phyloP scores from a whole-genome alignment of 92 coral and sea anemone genomes.

The Zoanthus sociatus region DNA sequence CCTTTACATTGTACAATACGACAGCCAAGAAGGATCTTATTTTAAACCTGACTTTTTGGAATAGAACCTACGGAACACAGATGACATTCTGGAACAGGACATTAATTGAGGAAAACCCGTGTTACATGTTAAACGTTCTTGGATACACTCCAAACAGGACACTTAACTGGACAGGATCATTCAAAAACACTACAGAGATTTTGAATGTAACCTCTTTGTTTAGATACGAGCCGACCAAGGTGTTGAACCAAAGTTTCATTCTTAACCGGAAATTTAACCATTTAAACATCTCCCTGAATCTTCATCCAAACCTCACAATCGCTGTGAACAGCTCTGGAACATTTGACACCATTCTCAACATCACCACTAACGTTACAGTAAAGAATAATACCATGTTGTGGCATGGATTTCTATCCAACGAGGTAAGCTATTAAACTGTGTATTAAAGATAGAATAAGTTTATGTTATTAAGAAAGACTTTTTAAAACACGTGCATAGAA shows the following conservation, averaged over 20 bases:
- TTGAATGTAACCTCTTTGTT: constrained; percentile 62
- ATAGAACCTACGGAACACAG: constrained; percentile 65
- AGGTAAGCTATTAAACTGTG: not conserved
- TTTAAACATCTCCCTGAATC: constrained; percentile 60
- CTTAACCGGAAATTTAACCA: constrained; percentile 48
- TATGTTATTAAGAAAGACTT: too few relatives aligned
- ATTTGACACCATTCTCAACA: constrained; percentile 57
- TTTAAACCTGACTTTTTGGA: constrained; percentile 61
- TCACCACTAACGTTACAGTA: constrained; percentile 53
- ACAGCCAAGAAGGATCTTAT: constrained; percentile 59
- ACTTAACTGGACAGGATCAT: constrained; percentile 63
- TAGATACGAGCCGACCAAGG: constrained; percentile 35
- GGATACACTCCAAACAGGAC: constrained; percentile 60
- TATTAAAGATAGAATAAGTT: too few relatives aligned
- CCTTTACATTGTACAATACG: constrained; percentile 60
- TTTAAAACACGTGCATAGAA: too few relatives aligned
- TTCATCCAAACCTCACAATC: constrained; percentile 60
- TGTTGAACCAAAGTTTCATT: constrained; percentile 62
- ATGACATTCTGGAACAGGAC: constrained; percentile 51
- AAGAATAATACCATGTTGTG: constrained; percentile 65
- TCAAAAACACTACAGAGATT: constrained; percentile 56
- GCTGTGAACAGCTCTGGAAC: constrained; percentile 72
- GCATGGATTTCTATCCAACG: constrained; percentile 63
- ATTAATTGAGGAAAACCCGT: constrained; percentile 35
- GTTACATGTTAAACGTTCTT: constrained; percentile 48